Conservation (phyloP, 1,140 invertebrate species). For the Anastrepha obliqua region DNA sequence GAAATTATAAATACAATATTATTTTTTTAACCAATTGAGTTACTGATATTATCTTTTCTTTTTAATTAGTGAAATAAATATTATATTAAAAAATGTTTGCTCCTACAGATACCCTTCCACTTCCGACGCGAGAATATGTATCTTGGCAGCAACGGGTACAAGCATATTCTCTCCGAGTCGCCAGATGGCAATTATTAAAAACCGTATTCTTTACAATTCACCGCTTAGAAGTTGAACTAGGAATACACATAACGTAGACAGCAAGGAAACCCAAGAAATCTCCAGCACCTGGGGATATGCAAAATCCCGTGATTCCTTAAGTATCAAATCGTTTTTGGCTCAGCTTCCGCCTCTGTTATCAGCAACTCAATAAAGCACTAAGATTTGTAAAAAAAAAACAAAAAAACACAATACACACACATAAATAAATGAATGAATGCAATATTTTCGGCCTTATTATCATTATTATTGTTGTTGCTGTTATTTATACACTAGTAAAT, state of each 20-base stretch:
- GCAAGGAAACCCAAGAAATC: background rate
- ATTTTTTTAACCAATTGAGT: no score
- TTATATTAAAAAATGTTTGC: background rate
- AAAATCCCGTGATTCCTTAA: constrained; percentile 34
- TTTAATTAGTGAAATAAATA: no score
- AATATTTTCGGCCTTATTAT: constrained; percentile 27
- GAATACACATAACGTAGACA: background rate
- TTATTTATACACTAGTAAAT: background rate
- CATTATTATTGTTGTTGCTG: constrained; percentile 2
- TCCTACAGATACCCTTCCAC: constrained; percentile 68
- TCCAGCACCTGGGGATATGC: background rate
- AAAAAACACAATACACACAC: background rate
- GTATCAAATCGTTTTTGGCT: background rate
- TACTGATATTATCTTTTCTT: no score
- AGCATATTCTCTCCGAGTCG: constrained; percentile 71
- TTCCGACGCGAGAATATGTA: constrained; percentile 72
- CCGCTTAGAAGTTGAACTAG: background rate
- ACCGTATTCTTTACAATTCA: background rate
- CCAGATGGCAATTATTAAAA: constrained; percentile 70
- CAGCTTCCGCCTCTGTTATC: background rate
- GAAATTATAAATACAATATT: no score
- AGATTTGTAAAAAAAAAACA: background rate
- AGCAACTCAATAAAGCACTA: background rate
- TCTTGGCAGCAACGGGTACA: constrained; percentile 72
- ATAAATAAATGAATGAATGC: background rate